Percentiles rank a stretch among this genome's conserved stretches.
Conservation (phyloP, 2,888 invertebrate genomes). For the Bedellia somnulentella region DNA sequence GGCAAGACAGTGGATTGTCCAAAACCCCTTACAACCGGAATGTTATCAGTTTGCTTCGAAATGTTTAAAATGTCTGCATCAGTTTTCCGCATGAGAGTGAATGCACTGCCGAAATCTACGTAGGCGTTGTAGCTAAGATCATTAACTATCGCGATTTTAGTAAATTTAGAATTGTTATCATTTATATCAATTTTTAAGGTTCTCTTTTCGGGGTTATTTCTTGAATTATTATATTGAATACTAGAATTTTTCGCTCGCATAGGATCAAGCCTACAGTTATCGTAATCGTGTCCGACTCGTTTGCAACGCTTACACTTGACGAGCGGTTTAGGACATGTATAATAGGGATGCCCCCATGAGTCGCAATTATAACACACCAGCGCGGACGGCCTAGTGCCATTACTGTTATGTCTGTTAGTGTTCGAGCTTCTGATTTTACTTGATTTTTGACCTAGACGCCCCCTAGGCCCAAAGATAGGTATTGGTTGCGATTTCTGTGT, state of each 20-base stretch:
- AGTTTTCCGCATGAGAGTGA: slow-evolving; percentile 7
- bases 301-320: slow-evolving; percentile 4
- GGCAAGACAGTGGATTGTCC: slow-evolving; percentile 9
- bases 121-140: slow-evolving; percentile 4
- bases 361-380: slow-evolving; percentile 5
- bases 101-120: slow-evolving; percentile 11
- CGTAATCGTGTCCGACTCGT: slow-evolving; percentile 7
- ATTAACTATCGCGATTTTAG: slow-evolving; percentile 6
- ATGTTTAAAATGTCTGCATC: slow-evolving; percentile 6
- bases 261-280: slow-evolving; percentile 3
- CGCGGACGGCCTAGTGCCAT: neutral
- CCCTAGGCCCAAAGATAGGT: too few relatives aligned
- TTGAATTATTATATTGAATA: slow-evolving; percentile 1
- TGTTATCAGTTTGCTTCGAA: slow-evolving; percentile 1
- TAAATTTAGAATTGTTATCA: slow-evolving; percentile 8
- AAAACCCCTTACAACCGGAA: slow-evolving; percentile 11
- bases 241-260: too few relatives aligned
- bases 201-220: slow-evolving; percentile 4
- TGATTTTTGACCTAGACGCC: too few relatives aligned
- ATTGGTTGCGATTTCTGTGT: slow-evolving; percentile 2
- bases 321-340: slow-evolving; percentile 6
- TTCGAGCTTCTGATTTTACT: neutral
- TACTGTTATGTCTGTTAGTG: neutral
- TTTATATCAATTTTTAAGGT: slow-evolving; percentile 2
- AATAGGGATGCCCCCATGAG: slow-evolving; percentile 5